phyloP scores from a whole-genome alignment of 2,888 invertebrate species.

The Trissonchulus latispiculum region DNA sequence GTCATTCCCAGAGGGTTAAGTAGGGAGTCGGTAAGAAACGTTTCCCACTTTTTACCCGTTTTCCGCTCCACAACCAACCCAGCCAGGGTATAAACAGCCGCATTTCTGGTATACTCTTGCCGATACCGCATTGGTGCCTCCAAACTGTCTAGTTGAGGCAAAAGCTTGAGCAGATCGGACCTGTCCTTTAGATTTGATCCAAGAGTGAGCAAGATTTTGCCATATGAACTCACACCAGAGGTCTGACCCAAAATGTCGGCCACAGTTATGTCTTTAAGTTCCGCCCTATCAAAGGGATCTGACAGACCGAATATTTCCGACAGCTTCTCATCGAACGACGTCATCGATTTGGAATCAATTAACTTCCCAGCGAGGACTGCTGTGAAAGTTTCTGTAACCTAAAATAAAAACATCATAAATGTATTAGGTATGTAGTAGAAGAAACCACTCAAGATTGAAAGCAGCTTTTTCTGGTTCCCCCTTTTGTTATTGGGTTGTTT shows the following conservation, averaged over 20 bases:
- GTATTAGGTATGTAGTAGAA: not conserved
- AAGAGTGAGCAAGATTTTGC: not conserved
- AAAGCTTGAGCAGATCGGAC: not conserved
- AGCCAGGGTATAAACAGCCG: not conserved
- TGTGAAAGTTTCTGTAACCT: not conserved
- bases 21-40: not conserved
- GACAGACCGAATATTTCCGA: not conserved
- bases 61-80: not conserved
- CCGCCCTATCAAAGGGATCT: too few relatives aligned
- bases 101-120: not conserved
- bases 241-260: not conserved
- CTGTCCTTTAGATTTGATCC: not conserved
- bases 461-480: too few relatives aligned
- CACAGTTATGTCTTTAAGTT: not conserved
- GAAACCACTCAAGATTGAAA: not conserved
- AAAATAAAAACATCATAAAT: too few relatives aligned
- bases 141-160: not conserved
- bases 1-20: too few relatives aligned
- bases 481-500: too few relatives aligned
- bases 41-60: not conserved
- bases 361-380: not conserved
- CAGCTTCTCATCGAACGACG: not conserved
- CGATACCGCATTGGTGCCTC: not conserved
- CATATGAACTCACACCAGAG: not conserved
- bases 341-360: not conserved